Percentiles rank a stretch among this genome's conserved stretches.
Conservation (phyloP, 2,113 vertebrate species). For the Arvicanthis niloticus region DNA sequence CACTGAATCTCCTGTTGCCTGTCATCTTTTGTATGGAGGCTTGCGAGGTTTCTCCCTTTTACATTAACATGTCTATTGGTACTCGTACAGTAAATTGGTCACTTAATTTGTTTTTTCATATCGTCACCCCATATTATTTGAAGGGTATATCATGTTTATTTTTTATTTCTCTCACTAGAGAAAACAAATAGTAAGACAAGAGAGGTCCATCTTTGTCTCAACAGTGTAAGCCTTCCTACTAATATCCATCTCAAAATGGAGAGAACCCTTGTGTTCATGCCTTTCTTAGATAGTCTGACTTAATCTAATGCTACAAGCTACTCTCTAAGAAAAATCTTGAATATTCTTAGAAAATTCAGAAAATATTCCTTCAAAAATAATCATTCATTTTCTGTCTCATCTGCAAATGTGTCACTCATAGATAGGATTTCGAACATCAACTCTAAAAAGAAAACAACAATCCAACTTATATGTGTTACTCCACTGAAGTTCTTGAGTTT, state of each 20-base stretch:
- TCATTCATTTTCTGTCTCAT: not conserved
- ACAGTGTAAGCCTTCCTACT: not conserved
- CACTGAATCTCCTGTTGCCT: not conserved
- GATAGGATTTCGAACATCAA: not conserved
- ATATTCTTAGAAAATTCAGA: not conserved
- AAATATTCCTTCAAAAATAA: not conserved
- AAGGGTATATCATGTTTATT: not conserved
- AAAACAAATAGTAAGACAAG: not conserved
- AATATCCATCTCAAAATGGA: not conserved
- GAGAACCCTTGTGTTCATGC: fast-evolving
- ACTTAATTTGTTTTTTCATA: not conserved
- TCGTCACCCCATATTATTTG: not conserved
- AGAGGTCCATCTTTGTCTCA: not conserved
- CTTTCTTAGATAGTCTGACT: not conserved
- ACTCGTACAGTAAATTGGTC: not conserved
- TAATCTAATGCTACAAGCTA: not conserved
- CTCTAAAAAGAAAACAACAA: not conserved
- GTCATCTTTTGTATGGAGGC: too few species aligned
- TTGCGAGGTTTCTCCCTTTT: not conserved
- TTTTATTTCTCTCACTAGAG: not conserved
- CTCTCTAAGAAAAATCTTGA: not conserved
- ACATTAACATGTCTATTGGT: not conserved
- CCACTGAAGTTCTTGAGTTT: not conserved
- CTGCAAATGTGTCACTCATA: not conserved
- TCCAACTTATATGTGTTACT: not conserved